These are phyloP conservation scores for Lagenorhynchus albirostris DNA, from an alignment of 2,113 vertebrate genomes.

Conservation along the genomic window DNA sequence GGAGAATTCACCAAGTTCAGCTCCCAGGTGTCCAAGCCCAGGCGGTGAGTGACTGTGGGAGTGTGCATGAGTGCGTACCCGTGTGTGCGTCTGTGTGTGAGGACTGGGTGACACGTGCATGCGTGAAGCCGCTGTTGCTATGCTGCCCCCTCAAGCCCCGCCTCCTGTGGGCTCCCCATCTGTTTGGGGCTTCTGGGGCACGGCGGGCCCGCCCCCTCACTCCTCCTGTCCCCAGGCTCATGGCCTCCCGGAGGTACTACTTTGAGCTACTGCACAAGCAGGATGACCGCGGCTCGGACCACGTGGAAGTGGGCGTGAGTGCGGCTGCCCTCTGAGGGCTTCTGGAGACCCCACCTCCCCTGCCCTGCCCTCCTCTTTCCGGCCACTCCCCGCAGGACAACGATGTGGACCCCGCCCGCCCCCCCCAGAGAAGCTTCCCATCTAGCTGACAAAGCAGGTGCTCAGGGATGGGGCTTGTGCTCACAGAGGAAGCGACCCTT, in stretches of 20 bases:
- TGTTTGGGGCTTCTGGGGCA: too few relatives aligned
- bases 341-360: background rate
- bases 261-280: conserved; percentile 99
- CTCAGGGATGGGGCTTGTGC: background rate
- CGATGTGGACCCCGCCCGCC: background rate
- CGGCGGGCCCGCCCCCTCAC: background rate
- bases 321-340: fast-evolving
- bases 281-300: conserved; percentile 95
- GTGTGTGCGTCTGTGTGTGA: background rate
- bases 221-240: conserved; percentile 83
- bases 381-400: fast-evolving
- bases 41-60: conserved; percentile 86
- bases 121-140: fast-evolving
- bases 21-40: conserved; percentile 95
- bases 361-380: background rate
- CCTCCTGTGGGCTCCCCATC: too few relatives aligned
- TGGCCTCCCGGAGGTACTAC: conserved; percentile 95
- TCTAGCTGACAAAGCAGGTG: background rate
- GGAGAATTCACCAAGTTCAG: conserved; percentile 99
- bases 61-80: background rate
- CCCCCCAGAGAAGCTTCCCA: background rate
- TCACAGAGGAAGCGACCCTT: background rate
- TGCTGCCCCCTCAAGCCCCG: too few relatives aligned
- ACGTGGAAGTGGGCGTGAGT: conserved; percentile 98
- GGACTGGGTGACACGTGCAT: background rate